Base-by-base conservation (phyloP, 1,140 invertebrate genomes). In the Delia radicum region DNA sequence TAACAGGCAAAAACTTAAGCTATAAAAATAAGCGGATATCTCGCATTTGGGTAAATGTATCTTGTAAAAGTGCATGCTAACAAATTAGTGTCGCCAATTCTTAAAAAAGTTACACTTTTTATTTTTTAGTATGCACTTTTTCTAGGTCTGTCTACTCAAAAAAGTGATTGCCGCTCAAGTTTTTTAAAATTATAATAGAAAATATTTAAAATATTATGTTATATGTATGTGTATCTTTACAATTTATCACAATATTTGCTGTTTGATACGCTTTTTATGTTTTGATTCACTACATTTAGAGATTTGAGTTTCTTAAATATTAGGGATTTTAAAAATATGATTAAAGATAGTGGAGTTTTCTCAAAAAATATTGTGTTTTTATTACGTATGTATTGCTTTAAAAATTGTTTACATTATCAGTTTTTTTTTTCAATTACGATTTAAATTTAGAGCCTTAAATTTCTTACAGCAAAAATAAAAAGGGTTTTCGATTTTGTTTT, bases 201-300 rank as follows among this genome's bases (percentile, higher is more conserved):
- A 42, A 15, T 10, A 42, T 15, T 42, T 42, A 13, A n/a, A 42
- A 42, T 42, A 42, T 42, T 42, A 15, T 15, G 37, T 48, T 48
- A n/a, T n/a, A 15, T 55, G 48, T 55, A 55, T n/a, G 42, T 55
- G 48, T 55, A 55, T 21, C 4, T 55, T 55, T 55, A 55, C 48
- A 55, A 55, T 55, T 55, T 55, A 73, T 48, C 42, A 73, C 42
- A 73, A 73, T 55, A 73, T 73, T 48, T 55, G 72, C 72, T 61
- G 48, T 46, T n/a, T 73, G 42, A 55, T 73, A 55, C 72, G 72
- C 15, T 61, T 73, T 48, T 31, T 21, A 12, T 3, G 61, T 7
- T 65, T 63, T 29, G 29, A 65, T 28, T 65, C n/a, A 65, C 27
- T 42, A 42, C 12, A 15, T 42, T 8, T 15, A 42, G n/a, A 42